These are phyloP conservation scores for Phenganax marumi DNA, from an alignment of 92 coral and sea anemone species.

Conservation along the genomic window DNA sequence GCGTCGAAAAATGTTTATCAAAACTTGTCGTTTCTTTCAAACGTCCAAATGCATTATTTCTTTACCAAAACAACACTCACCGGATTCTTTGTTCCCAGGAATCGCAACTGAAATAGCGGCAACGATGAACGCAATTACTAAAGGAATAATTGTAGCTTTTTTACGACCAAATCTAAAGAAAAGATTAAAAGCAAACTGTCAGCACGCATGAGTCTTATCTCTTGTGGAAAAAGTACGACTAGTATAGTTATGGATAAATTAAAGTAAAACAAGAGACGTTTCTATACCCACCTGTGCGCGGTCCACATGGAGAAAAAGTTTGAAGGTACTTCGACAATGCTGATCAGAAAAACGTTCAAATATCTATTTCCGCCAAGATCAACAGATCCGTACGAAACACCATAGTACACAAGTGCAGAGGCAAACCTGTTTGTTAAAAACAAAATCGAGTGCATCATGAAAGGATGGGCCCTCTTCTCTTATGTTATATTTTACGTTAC, in stretches of 20 bases:
- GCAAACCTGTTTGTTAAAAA: constrained; percentile 15
- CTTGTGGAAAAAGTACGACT: too few relatives aligned
- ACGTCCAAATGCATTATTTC: not conserved
- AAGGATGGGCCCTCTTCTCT: not conserved
- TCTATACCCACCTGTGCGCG: constrained; percentile 58
- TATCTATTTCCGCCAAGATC: constrained; percentile 75
- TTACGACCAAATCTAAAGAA: constrained; percentile 67
- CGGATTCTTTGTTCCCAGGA: not conserved
- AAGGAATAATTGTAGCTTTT: constrained; percentile 57
- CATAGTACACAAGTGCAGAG: constrained; percentile 66
- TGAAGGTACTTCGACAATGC: constrained; percentile 74
- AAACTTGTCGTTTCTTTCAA: not conserved
- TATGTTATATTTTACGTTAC: too few relatives aligned
- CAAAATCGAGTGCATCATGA: not conserved
- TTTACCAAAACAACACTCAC: not conserved
- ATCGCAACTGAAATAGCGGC: constrained; percentile 12
- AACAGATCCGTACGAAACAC: constrained; percentile 74
- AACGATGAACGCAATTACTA: constrained; percentile 49
- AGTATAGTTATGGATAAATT: too few relatives aligned
- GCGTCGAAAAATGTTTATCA: not conserved
- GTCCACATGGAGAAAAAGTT: constrained; percentile 56
- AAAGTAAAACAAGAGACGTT: not conserved
- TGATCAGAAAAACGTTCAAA: constrained; percentile 70
- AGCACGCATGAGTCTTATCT: too few relatives aligned
- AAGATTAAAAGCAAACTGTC: too few relatives aligned